These are phyloP conservation scores for Cavia porcellus DNA, from an alignment of 2,113 vertebrate species.

Conservation along the genomic window DNA sequence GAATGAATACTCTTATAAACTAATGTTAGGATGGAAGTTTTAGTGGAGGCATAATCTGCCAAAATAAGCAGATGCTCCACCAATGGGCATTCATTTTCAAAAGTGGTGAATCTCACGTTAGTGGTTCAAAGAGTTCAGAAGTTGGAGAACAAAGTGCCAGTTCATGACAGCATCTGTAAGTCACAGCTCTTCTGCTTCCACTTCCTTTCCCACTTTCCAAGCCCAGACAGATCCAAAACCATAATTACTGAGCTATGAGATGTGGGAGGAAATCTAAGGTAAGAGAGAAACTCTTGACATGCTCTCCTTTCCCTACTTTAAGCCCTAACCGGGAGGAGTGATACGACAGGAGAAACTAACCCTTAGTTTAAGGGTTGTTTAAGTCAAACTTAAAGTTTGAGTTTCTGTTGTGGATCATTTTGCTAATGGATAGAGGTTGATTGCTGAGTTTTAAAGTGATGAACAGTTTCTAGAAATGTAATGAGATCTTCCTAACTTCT, in stretches of 20 bases:
- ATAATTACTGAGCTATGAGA: neutral
- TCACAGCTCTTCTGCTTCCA: neutral
- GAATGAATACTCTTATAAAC: neutral
- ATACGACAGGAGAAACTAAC: neutral
- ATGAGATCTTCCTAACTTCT: neutral
- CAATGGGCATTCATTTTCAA: neutral
- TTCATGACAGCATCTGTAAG: neutral
- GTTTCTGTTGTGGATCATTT: constrained; percentile 10
- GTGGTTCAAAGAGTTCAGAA: neutral
- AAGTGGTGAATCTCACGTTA: neutral
- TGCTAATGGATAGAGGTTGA: neutral
- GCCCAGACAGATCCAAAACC: neutral
- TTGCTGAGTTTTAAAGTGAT: neutral
- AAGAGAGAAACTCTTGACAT: neutral
- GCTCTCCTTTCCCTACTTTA: neutral
- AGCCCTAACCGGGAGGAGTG: neutral
- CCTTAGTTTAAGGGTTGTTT: neutral
- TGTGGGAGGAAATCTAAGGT: neutral
- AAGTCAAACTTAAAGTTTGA: constrained; percentile 4
- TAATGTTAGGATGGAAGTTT: neutral
- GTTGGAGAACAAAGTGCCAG: neutral
- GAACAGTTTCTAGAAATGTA: neutral
- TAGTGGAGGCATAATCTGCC: neutral
- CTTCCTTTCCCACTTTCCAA: neutral
- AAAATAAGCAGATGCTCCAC: neutral